Evolutionary conservation across 2,113 vertebrate genomes (phyloP).

Genomic region (Acanthochromis polyacanthus): DNA sequence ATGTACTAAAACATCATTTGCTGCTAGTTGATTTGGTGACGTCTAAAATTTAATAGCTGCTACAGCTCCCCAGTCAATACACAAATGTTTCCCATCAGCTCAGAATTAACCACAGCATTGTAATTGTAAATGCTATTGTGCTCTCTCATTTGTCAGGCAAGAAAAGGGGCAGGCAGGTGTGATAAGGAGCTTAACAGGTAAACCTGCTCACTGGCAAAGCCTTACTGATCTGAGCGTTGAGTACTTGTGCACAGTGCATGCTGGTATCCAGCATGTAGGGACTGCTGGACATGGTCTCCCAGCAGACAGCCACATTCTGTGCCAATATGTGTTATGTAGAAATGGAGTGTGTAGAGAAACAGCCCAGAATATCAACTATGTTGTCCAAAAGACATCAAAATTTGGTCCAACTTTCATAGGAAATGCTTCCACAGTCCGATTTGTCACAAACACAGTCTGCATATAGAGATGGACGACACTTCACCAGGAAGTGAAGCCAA

Average conservation of each 20-base stretch:
- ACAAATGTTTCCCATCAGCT: slow-evolving; percentile 2
- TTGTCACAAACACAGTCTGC: too few species aligned
- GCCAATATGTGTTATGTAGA: background rate
- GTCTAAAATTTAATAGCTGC: background rate
- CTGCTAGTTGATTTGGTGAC: background rate
- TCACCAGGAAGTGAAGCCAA: too few species aligned
- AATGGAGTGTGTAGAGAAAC: background rate
- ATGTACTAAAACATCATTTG: slow-evolving; percentile 15
- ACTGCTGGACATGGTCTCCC: background rate
- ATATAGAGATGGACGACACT: too few species aligned
- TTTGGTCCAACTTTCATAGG: too few species aligned
- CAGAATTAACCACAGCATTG: slow-evolving; percentile 6
- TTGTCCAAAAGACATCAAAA: too few species aligned
- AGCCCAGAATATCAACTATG: too few species aligned
- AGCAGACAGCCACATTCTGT: background rate
- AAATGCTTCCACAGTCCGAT: too few species aligned
- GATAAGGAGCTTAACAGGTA: slow-evolving; percentile 35
- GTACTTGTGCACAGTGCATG: slow-evolving; percentile 6
- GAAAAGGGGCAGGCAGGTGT: slow-evolving; percentile 22
- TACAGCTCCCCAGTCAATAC: background rate
- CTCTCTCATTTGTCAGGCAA: slow-evolving; percentile 1
- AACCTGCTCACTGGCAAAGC: slow-evolving; percentile 25
- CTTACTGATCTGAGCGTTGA: background rate
- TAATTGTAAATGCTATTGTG: slow-evolving; percentile 5
- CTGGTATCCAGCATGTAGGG: background rate